Evolutionary conservation across 2,797 vertebrate species (phyloP), one percentile per base, ranked within the genome.

Genomic region (Falco biarmicus): DNA sequence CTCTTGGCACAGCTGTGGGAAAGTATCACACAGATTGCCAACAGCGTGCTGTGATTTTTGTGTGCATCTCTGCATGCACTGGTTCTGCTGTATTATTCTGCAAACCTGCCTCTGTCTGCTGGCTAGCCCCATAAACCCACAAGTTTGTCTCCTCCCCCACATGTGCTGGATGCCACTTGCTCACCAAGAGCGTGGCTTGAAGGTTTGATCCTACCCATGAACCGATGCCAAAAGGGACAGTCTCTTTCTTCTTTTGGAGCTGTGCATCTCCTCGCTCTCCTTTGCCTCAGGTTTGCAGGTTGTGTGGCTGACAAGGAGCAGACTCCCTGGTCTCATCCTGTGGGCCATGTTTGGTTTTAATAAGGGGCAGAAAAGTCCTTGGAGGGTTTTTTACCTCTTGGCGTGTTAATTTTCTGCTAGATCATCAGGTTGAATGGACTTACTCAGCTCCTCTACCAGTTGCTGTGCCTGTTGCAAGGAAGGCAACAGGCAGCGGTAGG

Each of bases 141-240:
- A 63, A 5, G 1, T 2, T n/a, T 28, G 26, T 56, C 63, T 88
- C 37, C 24, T 81, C 47, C 25, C 32, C 4, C 0, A 11, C 1
- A 0, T 24, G 20, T 78, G 54, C 39, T 86, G 73, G 39, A 28
- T 93, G 87, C 66, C 48, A 5, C 29, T 84, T 53, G 51, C 57
- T 91, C 66, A 39, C 54, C 28, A 19, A 57, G 37, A 94, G 20
- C 0, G 0, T 28, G 32, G 45, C 61, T 71, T 32, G 85, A 66
- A 82, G 83, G 51, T 59, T 88, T 89, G 61, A 16, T 21, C 47
- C 61, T 76, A 13, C 43, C 65, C 3, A 0, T 37, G 69, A 75
- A 13, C 37, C 24, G 61, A 10, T 71, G 82, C 64, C 79, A 53
- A 21, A 48, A 86, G n/a, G 59, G 41, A 41, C n/a, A 17, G 12